Evolutionary conservation across 2,797 vertebrate genomes (phyloP).

Genomic region (Channallabes apus): DNA sequence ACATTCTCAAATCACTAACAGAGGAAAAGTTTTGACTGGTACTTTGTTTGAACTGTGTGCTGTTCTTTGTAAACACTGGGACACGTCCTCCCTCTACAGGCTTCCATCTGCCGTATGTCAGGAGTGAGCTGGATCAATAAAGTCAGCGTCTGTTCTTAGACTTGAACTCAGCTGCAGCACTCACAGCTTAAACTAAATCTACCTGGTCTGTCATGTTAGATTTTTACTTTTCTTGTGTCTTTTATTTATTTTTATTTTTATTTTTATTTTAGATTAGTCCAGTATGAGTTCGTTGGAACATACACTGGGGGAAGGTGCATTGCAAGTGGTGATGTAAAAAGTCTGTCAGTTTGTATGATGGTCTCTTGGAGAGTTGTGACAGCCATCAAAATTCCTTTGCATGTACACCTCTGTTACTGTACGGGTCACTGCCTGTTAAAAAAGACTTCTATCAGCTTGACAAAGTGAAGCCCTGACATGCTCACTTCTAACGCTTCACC

Average conservation of each 20-base stretch:
- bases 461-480: constrained; percentile 18
- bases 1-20: constrained; percentile 23
- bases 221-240: neutral
- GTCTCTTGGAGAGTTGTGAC: constrained; percentile 42
- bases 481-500: constrained; percentile 7
- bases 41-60: constrained; percentile 41
- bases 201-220: neutral
- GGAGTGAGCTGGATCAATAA: constrained; percentile 15
- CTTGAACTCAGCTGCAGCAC: neutral
- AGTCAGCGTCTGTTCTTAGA: constrained; percentile 10
- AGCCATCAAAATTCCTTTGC: constrained; percentile 42
- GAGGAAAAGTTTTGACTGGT: constrained; percentile 47
- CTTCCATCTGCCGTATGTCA: constrained; percentile 19
- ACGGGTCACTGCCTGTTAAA: constrained; percentile 24
- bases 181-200: neutral
- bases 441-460: constrained; percentile 29
- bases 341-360: constrained; percentile 23
- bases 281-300: neutral
- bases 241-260: neutral
- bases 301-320: neutral
- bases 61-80: constrained; percentile 25
- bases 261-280: neutral
- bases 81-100: constrained; percentile 30
- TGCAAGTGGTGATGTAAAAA: constrained; percentile 18
- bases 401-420: constrained; percentile 17